These are phyloP conservation scores for Glaucidium brasilianum DNA, from an alignment of 2,113 vertebrate species.

Conservation along the genomic window DNA sequence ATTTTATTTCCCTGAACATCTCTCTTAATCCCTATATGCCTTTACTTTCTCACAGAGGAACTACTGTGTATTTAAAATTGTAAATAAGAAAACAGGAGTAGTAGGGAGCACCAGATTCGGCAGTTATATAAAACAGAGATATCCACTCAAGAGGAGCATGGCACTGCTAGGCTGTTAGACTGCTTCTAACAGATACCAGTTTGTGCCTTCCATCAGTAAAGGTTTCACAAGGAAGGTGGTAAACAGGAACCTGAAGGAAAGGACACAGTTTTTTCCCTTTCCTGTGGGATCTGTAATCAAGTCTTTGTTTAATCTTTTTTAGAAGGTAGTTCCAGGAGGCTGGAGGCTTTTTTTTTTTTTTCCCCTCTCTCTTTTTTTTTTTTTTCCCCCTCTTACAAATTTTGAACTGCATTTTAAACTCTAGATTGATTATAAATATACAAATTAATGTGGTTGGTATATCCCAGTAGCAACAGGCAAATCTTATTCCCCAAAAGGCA, in stretches of 20 bases:
- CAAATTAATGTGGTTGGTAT: background rate
- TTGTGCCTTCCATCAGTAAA: background rate
- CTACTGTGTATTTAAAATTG: constrained; percentile 32
- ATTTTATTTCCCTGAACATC: background rate
- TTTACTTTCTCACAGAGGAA: constrained; percentile 9
- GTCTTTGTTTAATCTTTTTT: background rate
- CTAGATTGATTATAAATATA: background rate
- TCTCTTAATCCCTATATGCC: background rate
- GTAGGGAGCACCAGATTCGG: background rate
- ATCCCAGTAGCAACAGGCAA: background rate
- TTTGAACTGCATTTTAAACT: background rate
- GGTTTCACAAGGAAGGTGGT: background rate
- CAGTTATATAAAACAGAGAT: constrained; percentile 29
- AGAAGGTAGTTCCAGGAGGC: background rate
- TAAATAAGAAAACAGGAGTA: constrained; percentile 36
- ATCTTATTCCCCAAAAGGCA: background rate
- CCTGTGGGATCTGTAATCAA: background rate
- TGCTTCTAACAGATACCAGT: background rate
- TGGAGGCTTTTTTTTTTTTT: no score
- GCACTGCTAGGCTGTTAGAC: background rate
- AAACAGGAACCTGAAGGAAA: background rate
- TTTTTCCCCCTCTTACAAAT: background rate
- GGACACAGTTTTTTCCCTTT: background rate
- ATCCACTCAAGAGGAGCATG: background rate
- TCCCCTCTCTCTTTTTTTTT: background rate